These are phyloP conservation scores for Phengaris arion DNA, from an alignment of 2,888 invertebrate genomes.

Conservation along the genomic window DNA sequence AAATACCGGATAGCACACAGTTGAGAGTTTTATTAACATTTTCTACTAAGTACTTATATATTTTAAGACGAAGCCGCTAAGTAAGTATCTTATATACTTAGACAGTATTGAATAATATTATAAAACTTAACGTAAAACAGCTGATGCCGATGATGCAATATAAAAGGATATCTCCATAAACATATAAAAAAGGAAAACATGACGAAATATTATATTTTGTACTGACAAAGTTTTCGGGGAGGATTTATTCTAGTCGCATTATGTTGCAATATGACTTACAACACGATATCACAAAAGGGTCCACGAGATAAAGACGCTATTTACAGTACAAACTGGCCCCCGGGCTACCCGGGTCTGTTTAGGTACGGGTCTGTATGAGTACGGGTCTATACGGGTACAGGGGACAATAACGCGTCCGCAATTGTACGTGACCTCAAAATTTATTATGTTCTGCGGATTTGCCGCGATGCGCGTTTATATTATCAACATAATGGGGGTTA, in stretches of 20 bases:
- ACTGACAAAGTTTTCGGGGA: constrained; percentile 16
- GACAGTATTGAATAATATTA: neutral
- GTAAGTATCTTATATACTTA: too few relatives aligned
- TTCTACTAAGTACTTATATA: too few relatives aligned
- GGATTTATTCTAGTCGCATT: neutral
- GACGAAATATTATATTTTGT: neutral
- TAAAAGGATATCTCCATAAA: constrained; percentile 4
- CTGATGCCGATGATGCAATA: constrained; percentile 1
- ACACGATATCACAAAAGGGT: constrained; percentile 27
- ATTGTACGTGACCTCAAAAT: neutral
- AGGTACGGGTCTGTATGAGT: neutral
- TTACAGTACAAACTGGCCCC: constrained; percentile 55
- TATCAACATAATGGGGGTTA: neutral
- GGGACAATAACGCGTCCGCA: neutral
- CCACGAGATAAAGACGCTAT: constrained; percentile 30
- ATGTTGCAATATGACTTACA: constrained; percentile 20
- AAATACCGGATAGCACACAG: too few relatives aligned
- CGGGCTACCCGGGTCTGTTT: neutral
- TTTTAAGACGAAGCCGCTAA: too few relatives aligned
- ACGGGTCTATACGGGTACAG: neutral
- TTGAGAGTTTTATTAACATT: too few relatives aligned
- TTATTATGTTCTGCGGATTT: neutral
- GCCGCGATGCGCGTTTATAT: neutral
- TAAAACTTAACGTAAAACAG: neutral
- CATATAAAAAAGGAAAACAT: neutral